phyloP scores from a whole-genome alignment of 2,888 invertebrate genomes.

The Macrophya annulata region DNA sequence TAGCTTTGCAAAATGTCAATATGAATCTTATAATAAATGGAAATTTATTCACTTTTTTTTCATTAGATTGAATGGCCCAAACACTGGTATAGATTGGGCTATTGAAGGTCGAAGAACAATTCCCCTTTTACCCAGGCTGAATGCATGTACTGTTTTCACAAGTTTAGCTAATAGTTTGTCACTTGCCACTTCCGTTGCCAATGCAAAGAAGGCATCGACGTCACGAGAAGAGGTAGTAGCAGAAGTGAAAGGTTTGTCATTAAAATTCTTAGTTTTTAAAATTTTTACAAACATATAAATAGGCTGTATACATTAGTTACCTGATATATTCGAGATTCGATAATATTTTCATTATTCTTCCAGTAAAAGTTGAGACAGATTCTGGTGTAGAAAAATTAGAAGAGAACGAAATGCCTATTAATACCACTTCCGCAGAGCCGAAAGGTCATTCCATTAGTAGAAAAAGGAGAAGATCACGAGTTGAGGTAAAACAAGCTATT shows the following conservation, averaged over 20 bases:
- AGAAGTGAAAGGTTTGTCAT: conserved; percentile 65
- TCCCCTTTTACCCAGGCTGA: conserved; percentile 91
- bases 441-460: conserved; percentile 61
- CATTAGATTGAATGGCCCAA: conserved; percentile 82
- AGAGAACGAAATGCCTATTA: conserved; percentile 62
- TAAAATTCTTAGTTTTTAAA: neutral
- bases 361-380: conserved; percentile 63
- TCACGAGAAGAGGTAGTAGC: conserved; percentile 79
- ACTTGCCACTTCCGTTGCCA: conserved; percentile 84
- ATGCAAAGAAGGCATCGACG: conserved; percentile 81
- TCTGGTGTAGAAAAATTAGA: conserved; percentile 61
- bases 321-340: conserved; percentile 47
- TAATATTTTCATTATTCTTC: conserved; percentile 32
- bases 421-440: conserved; percentile 57
- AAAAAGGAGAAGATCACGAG: conserved; percentile 63
- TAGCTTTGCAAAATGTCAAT: conserved; percentile 6
- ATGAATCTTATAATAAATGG: conserved; percentile 49
- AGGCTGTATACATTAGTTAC: neutral
- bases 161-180: conserved; percentile 92
- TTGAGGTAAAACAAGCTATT: conserved; percentile 50
- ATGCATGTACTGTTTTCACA: conserved; percentile 92
- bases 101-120: conserved; percentile 92
- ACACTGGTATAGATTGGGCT: conserved; percentile 88
- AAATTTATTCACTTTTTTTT: conserved; percentile 64
- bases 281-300: neutral